Evolutionary conservation across 2,888 invertebrate species (phyloP).

Genomic region (Orchestes rusci): DNA sequence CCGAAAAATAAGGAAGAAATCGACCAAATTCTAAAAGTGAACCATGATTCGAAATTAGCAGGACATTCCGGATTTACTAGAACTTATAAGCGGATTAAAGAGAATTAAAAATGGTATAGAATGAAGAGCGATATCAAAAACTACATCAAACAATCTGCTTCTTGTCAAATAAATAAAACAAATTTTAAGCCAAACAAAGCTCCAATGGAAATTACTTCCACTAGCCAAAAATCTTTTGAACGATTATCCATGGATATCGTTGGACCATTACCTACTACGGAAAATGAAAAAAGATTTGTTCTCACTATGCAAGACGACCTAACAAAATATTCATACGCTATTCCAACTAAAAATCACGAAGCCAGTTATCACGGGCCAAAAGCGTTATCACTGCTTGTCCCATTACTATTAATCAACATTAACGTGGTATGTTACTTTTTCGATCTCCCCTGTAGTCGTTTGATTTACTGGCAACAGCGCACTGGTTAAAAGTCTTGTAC

Average conservation of each 20-base stretch:
- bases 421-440: no score
- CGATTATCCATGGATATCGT: slow-evolving; percentile 32
- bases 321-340: slow-evolving; percentile 34
- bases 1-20: slow-evolving; percentile 20
- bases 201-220: slow-evolving; percentile 37
- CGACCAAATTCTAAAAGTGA: slow-evolving; percentile 26
- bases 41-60: slow-evolving; percentile 22
- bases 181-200: slow-evolving; percentile 22
- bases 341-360: slow-evolving; percentile 31
- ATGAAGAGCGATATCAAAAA: slow-evolving; percentile 35
- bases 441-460: no score
- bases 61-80: slow-evolving; percentile 28
- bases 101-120: slow-evolving; percentile 29
- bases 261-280: slow-evolving; percentile 33
- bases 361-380: no score
- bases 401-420: no score
- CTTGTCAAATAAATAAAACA: slow-evolving; percentile 31
- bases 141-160: slow-evolving; percentile 15
- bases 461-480: no score
- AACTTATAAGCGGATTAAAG: no score
- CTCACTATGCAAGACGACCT: no score
- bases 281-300: no score
- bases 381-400: no score
- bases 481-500: no score
- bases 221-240: slow-evolving; percentile 32